Conservation (phyloP, 1,140 invertebrate species). For the Trachelipus rathkii region DNA sequence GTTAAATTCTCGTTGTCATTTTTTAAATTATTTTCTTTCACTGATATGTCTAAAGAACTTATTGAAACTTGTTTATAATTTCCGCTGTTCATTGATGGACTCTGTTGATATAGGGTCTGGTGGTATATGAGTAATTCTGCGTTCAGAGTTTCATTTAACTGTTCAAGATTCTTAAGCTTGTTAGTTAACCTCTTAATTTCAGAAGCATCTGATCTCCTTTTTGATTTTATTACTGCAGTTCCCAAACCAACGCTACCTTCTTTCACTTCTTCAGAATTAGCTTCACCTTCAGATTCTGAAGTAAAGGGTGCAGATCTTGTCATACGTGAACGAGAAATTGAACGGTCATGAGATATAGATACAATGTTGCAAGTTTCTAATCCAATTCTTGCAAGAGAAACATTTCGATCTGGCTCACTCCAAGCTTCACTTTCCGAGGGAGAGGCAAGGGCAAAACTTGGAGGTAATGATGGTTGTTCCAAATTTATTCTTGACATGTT, state of each 20-base stretch:
- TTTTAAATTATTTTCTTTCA: neutral
- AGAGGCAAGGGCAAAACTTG: constrained; percentile 31
- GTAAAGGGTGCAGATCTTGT: constrained; percentile 27
- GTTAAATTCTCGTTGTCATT: neutral
- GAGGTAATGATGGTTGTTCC: neutral
- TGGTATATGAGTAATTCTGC: constrained; percentile 49
- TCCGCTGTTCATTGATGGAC: constrained; percentile 29
- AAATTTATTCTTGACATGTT: neutral
- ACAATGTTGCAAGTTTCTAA: constrained; percentile 50
- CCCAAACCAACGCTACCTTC: constrained; percentile 24
- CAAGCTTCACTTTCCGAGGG: constrained; percentile 64
- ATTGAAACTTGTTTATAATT: neutral
- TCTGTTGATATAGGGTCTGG: constrained; percentile 38
- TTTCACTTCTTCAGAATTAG: constrained; percentile 18
- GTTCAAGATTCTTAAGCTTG: constrained; percentile 47
- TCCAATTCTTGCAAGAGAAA: constrained; percentile 71
- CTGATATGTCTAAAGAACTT: constrained; percentile 44
- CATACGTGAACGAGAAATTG: constrained; percentile 26
- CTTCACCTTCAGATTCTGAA: constrained; percentile 43
- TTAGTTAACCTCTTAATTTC: constrained; percentile 46
- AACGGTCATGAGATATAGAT: constrained; percentile 33
- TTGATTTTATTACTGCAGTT: constrained; percentile 29
- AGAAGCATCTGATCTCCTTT: constrained; percentile 39
- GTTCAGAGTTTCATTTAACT: constrained; percentile 51
- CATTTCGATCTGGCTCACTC: constrained; percentile 75